A percentile compares a stretch with the other conserved stretches of the same genome.
Evolutionary conservation across 2,113 vertebrate genomes (phyloP).

Genomic region (Toxotes jaculatrix): DNA sequence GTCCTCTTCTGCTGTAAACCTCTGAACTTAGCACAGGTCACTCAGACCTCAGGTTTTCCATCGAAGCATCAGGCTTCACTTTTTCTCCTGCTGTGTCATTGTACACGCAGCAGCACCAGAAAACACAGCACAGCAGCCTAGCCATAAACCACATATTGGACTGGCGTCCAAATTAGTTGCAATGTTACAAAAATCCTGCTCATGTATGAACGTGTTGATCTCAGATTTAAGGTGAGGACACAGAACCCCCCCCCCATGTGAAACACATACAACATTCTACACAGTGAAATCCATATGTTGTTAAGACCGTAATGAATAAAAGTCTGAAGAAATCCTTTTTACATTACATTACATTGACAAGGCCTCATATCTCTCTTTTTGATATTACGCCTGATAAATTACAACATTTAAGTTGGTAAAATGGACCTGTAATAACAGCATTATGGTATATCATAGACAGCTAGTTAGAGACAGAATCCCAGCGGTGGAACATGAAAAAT

Average conservation of each 20-base stretch:
- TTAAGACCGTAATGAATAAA: too few relatives aligned
- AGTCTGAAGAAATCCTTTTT: too few relatives aligned
- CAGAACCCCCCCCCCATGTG: too few relatives aligned
- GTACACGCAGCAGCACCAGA: too few relatives aligned
- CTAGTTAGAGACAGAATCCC: background rate
- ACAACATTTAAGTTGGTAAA: background rate
- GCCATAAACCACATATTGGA: background rate
- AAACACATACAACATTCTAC: background rate
- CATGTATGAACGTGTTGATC: background rate
- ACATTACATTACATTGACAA: too few relatives aligned
- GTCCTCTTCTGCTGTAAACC: background rate
- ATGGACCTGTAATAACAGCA: background rate
- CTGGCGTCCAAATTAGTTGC: background rate
- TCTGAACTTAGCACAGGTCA: background rate
- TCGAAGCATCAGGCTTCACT: too few relatives aligned
- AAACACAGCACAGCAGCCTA: background rate
- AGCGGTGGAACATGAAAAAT: constrained; percentile 15
- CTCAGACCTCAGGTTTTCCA: too few relatives aligned
- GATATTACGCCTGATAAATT: background rate
- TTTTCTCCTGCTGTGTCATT: too few relatives aligned
- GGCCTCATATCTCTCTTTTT: background rate
- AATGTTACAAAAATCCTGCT: background rate
- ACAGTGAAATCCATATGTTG: background rate
- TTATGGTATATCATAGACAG: background rate
- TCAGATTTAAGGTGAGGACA: background rate